These are phyloP conservation scores for Cladopsammia gracilis DNA, from an alignment of 64 coral and sea anemone species.

Conservation along the genomic window DNA sequence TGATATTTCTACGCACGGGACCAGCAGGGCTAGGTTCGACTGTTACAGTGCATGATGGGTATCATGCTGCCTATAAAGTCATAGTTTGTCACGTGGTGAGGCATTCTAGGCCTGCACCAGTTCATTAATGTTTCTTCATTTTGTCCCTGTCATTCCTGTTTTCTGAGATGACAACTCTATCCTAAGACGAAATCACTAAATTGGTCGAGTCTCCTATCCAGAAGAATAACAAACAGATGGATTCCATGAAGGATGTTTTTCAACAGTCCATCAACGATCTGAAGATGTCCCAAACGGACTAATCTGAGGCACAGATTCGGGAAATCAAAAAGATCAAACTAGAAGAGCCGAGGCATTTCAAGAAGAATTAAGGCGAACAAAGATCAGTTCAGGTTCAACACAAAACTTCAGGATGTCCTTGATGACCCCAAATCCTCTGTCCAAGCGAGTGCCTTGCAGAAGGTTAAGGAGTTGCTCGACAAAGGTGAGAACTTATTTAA, in stretches of 20 bases:
- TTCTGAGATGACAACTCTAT: no score
- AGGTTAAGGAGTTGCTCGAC: not conserved
- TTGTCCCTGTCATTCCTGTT: no score
- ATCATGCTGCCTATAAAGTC: no score
- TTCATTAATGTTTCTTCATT: no score
- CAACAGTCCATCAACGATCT: conserved; percentile 29
- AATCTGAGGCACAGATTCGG: conserved; percentile 3
- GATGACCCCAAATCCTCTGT: not conserved
- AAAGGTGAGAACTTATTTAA: conserved; percentile 45
- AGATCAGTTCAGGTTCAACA: not conserved
- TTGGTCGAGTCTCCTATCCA: conserved; percentile 1
- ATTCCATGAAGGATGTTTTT: conserved; percentile 18
- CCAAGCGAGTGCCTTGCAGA: no score
- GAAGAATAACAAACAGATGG: conserved; percentile 32
- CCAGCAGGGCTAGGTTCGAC: no score
- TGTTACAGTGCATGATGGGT: no score
- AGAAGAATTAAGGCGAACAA: not conserved
- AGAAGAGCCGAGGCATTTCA: not conserved
- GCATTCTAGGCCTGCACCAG: no score
- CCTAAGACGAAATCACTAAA: not conserved
- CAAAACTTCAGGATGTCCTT: conserved; percentile 22
- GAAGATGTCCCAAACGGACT: conserved; percentile 4
- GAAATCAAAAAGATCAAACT: conserved; percentile 9
- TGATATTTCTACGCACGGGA: no score
- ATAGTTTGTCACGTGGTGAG: no score